These are phyloP conservation scores for Pseudoatta argentina DNA, from an alignment of 1,140 invertebrate genomes.

Conservation along the genomic window DNA sequence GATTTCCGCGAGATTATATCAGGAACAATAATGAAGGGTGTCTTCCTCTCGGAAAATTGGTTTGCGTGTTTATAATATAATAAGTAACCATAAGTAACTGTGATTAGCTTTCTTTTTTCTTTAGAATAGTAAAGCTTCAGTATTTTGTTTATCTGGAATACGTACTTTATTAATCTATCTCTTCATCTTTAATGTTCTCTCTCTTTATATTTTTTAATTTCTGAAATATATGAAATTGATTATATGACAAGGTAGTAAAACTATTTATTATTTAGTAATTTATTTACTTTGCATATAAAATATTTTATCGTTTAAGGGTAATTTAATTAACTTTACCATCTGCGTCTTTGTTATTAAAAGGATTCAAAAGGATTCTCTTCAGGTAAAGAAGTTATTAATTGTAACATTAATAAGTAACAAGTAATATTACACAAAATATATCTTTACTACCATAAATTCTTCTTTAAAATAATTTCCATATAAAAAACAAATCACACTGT, in stretches of 20 bases:
- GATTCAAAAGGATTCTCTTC: not conserved
- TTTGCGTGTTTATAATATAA: conserved; percentile 81
- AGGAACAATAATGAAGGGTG: conserved; percentile 77
- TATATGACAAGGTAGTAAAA: not conserved
- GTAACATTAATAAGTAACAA: conserved; percentile 15
- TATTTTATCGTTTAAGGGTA: not conserved
- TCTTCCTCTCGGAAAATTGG: conserved; percentile 74
- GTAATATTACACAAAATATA: not conserved
- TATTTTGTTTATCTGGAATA: conserved; percentile 11
- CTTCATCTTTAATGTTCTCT: not conserved
- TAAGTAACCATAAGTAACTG: conserved; percentile 76
- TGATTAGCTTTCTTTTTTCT: conserved; percentile 74
- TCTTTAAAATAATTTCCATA: not conserved
- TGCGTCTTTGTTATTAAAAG: not conserved
- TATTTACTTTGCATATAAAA: conserved; percentile 19
- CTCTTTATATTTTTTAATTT: not conserved
- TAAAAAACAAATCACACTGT: not conserved
- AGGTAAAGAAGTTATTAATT: not conserved
- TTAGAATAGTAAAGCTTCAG: conserved; percentile 13
- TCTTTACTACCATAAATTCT: not conserved
- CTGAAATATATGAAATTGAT: not conserved
- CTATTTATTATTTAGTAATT: conserved; percentile 14
- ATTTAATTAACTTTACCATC: conserved; percentile 7
- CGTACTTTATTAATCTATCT: not conserved
- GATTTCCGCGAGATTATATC: conserved; percentile 82